phyloP scores from a whole-genome alignment of 2,113 vertebrate genomes.

The Albula glossodonta region DNA sequence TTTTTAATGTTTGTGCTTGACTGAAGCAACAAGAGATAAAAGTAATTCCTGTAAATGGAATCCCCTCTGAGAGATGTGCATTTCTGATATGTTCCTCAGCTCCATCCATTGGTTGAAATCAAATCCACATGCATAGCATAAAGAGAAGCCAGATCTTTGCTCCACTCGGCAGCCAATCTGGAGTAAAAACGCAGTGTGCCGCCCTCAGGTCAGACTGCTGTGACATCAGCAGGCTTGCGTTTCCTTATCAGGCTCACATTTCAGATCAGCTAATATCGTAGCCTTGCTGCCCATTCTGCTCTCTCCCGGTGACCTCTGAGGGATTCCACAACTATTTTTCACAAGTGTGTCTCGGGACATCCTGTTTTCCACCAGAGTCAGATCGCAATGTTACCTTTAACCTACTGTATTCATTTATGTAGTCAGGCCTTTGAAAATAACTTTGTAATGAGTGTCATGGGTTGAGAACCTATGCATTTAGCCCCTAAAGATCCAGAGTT shows the following conservation, averaged over 20 bases:
- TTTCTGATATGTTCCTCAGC: conserved; percentile 25
- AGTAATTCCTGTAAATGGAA: conserved; percentile 50
- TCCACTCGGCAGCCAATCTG: conserved; percentile 33
- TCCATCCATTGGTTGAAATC: conserved; percentile 57
- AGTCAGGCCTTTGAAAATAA: not conserved
- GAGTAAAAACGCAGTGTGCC: conserved; percentile 46
- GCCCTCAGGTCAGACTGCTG: conserved; percentile 48
- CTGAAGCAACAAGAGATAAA: conserved; percentile 46
- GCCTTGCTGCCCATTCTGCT: no score
- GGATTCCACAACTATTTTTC: conserved; percentile 8
- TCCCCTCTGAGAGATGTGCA: not conserved
- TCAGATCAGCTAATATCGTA: conserved; percentile 7
- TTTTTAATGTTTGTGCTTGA: not conserved
- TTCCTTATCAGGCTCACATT: conserved; percentile 36
- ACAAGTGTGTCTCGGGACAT: not conserved
- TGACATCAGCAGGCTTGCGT: conserved; percentile 47
- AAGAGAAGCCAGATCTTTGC: not conserved
- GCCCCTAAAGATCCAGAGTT: no score
- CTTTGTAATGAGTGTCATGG: no score
- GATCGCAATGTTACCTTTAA: conserved; percentile 45
- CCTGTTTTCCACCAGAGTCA: conserved; percentile 37
- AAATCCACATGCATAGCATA: conserved; percentile 60
- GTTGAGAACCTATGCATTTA: no score
- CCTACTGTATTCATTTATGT: conserved; percentile 30
- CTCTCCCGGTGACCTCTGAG: not conserved